phyloP scores from a whole-genome alignment of 2,113 vertebrate genomes.

The Pachyramphus minor region DNA sequence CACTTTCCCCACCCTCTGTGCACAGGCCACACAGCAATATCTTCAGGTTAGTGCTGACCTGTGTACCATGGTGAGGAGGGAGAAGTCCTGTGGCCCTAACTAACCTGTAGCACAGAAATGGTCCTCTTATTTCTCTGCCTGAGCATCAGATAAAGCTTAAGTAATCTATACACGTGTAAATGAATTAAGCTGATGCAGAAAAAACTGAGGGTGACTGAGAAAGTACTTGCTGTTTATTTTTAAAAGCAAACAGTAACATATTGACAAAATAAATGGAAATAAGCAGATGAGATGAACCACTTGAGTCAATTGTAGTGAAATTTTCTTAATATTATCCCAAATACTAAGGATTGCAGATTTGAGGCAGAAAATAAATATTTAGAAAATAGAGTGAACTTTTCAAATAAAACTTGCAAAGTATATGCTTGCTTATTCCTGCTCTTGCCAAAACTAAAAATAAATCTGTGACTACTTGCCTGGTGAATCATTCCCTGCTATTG shows the following conservation, averaged over 20 bases:
- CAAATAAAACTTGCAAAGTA: slow-evolving; percentile 24
- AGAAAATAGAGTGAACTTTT: slow-evolving; percentile 4
- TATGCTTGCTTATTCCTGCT: neutral
- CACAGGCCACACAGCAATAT: neutral
- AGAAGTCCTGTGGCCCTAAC: neutral
- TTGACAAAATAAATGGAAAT: neutral
- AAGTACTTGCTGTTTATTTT: neutral
- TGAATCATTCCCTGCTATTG: slow-evolving; percentile 57
- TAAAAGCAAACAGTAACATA: neutral
- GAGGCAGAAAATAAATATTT: neutral
- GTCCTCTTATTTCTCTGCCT: neutral
- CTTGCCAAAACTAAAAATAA: slow-evolving; percentile 46
- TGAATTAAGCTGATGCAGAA: neutral
- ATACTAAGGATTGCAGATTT: neutral
- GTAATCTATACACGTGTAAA: neutral
- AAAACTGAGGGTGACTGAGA: neutral
- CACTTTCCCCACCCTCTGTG: neutral
- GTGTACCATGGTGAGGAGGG: rapidly evolving
- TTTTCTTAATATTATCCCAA: neutral
- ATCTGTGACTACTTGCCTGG: neutral
- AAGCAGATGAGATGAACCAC: neutral
- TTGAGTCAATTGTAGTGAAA: neutral
- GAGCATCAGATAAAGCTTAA: neutral
- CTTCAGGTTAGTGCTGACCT: neutral
- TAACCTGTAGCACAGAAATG: neutral